A percentile compares a stretch with the other conserved stretches of the same genome.
phyloP scores from a whole-genome alignment of 2,113 vertebrate species.

The Ochotona curzoniae region DNA sequence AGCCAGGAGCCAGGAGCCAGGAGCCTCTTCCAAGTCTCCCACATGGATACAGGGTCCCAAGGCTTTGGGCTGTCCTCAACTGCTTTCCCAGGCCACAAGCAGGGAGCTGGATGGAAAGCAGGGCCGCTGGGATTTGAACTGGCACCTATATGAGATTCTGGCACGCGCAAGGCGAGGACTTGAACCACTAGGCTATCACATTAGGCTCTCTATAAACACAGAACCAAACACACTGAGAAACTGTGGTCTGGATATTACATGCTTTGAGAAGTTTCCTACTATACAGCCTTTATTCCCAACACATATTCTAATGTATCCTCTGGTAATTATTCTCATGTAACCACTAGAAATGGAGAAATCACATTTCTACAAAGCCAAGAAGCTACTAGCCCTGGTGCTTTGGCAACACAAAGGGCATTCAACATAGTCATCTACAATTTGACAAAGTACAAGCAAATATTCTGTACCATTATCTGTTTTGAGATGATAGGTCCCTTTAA shows the following conservation, averaged over 20 bases:
- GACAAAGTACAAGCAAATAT: neutral
- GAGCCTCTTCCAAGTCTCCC: too few species aligned
- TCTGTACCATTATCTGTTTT: neutral
- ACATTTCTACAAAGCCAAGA: neutral
- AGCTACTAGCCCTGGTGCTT: neutral
- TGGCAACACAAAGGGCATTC: neutral
- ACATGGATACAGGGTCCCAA: too few species aligned
- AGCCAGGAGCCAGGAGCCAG: too few species aligned
- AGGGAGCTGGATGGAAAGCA: too few species aligned
- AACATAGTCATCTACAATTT: neutral
- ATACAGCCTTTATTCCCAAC: neutral
- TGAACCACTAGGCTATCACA: too few species aligned
- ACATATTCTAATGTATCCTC: neutral
- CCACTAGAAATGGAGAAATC: neutral
- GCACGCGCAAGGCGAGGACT: too few species aligned
- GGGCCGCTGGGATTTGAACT: too few species aligned
- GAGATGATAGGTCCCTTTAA: neutral
- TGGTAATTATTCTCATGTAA: neutral
- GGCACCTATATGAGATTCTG: too few species aligned
- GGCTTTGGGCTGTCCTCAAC: too few species aligned
- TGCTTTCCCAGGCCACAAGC: too few species aligned
- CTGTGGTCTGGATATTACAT: neutral
- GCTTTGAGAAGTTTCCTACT: neutral
- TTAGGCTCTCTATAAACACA: neutral
- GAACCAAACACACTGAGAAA: neutral